Evolutionary conservation across 2,113 vertebrate genomes (phyloP), one percentile per base, ranked within the genome.

Genomic region (Pseudorhombus dupliciocellatus): DNA sequence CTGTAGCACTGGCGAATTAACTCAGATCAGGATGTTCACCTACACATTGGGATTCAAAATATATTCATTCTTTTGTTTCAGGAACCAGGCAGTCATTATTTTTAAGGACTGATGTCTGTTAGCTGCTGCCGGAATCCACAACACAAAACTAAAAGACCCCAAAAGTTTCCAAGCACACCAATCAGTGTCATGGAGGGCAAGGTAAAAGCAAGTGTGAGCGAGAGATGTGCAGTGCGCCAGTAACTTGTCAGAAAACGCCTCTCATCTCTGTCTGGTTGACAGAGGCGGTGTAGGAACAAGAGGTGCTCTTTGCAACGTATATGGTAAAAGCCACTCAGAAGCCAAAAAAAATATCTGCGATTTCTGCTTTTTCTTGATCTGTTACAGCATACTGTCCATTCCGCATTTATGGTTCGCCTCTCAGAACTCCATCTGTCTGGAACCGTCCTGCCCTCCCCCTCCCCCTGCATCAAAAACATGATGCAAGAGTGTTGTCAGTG

Each of bases 251-350:
- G 53, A 66, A 25, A 24, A 16, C 54, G 37, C 9, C 10, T 46
- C 50, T 16, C 15, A 26, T 61, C 28, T 59, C 25, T 24, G 5
- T 18, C 12, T 18, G 7, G 28, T n/a, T 54, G 66, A 50, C 20
- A 63, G 31, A 31, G 25, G 18, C 40, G 34, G 46, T 18, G 28
- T 7, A 20, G 73, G 26, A 63, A 71, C 67, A 73, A 72, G 65
- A 34, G 8, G 14, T 22, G 0, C 15, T 48, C 46, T 37, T 20
- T 40, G 40, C 22, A 18, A 3, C 46, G 18, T n/a, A 40, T 4
- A 24, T 15, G 20, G 25, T 57, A 44, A 78, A 75, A 56, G 60
- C n/a, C 7, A 18, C 54, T 57, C 34, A 69, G 31, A 63, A 63
- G 21, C 71, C n/a, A n/a, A n/a, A 57, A 57, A 4, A 62, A 5